These are phyloP conservation scores for Diadegma fenestrale DNA, from an alignment of 2,888 invertebrate genomes.

Conservation along the genomic window DNA sequence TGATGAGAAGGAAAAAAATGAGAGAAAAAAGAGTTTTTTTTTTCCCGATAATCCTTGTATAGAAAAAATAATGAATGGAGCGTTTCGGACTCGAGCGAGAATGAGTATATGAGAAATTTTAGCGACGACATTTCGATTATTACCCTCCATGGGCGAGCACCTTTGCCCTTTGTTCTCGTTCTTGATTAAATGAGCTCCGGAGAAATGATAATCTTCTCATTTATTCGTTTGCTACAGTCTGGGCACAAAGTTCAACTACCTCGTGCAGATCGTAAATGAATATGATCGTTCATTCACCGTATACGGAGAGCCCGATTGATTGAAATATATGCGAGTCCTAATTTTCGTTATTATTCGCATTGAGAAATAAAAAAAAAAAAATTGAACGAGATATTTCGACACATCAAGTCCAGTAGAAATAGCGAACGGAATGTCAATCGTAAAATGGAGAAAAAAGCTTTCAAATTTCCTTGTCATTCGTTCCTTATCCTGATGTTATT, in stretches of 20 bases:
- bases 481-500: background rate
- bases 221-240: conserved; percentile 11
- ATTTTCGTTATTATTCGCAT: background rate
- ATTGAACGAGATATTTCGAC: background rate
- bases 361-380: background rate
- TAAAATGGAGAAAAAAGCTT: background rate
- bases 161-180: conserved; percentile 41
- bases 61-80: conserved; percentile 19
- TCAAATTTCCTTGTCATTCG: background rate
- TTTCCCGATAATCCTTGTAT: conserved; percentile 34
- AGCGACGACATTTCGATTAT: conserved; percentile 70
- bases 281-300: background rate
- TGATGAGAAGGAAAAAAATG: conserved; percentile 25
- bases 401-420: background rate
- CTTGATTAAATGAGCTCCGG: conserved; percentile 52
- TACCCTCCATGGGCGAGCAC: conserved; percentile 34
- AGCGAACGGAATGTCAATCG: background rate
- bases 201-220: conserved; percentile 48
- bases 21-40: conserved; percentile 21
- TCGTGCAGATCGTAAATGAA: background rate
- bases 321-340: background rate
- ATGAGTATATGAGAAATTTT: conserved; percentile 67
- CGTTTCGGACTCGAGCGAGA: conserved; percentile 9
- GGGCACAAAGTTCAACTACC: conserved; percentile 15
- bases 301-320: background rate